Conservation (phyloP, 2,797 vertebrate species). For the Anguilla pacifica region DNA sequence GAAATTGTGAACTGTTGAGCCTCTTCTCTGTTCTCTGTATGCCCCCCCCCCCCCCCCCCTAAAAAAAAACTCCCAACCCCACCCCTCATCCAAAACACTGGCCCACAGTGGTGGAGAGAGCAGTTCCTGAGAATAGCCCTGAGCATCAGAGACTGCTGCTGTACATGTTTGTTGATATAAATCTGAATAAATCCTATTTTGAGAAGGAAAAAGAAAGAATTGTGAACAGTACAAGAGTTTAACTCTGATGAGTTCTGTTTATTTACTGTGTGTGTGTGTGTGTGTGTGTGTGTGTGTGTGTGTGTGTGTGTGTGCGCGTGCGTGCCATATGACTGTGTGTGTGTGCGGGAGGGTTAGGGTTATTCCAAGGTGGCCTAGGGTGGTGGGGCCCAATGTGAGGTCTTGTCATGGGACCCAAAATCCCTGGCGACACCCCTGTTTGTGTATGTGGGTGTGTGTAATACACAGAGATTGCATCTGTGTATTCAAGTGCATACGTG, state of each 20-base stretch:
- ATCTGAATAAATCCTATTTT: constrained; percentile 43
- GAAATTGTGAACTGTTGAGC: neutral
- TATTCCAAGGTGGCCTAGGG: too few species aligned
- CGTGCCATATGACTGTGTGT: neutral
- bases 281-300: too few species aligned
- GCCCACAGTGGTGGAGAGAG: neutral
- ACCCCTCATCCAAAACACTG: neutral
- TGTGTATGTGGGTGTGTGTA: too few species aligned
- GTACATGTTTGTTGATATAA: constrained; percentile 37
- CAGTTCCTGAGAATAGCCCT: constrained; percentile 45
- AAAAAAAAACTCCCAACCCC: neutral
- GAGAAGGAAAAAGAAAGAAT: constrained; percentile 17
- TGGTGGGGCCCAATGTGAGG: too few species aligned
- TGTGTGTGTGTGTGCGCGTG: neutral
- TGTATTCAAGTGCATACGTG: constrained; percentile 9
- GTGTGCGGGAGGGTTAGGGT: neutral
- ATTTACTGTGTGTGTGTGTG: neutral
- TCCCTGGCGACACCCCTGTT: too few species aligned
- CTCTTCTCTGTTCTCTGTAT: neutral
- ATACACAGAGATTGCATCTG: neutral
- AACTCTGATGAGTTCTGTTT: neutral
- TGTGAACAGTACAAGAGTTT: neutral
- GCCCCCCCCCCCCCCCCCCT: neutral
- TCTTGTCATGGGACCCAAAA: too few species aligned
- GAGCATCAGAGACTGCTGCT: constrained; percentile 32